Percentiles rank a stretch among this genome's conserved stretches.
Conservation (phyloP, 2,113 vertebrate species). For the human region GRCh38 chr1:87962001-87962500, state of each 20-base stretch:
- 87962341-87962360: constrained; percentile 43
- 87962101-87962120: neutral
- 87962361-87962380: neutral
- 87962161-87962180: neutral
- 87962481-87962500: neutral
- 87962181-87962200: neutral
- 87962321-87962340: neutral
- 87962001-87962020: neutral
- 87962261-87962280: neutral
- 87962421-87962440: neutral
- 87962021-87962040: neutral
- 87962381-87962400: neutral
- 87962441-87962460: neutral
- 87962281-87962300: neutral
- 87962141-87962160: neutral
- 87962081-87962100: constrained; percentile 4
- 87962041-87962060: constrained; percentile 34
- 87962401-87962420: neutral
- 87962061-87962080: constrained; percentile 4
- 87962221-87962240: neutral
- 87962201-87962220: neutral
- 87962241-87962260: neutral
- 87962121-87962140: neutral
- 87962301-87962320: neutral
- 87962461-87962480: neutral